Conservation (phyloP, 1,140 invertebrate species). For the Phymorhynchus buccinoides region DNA sequence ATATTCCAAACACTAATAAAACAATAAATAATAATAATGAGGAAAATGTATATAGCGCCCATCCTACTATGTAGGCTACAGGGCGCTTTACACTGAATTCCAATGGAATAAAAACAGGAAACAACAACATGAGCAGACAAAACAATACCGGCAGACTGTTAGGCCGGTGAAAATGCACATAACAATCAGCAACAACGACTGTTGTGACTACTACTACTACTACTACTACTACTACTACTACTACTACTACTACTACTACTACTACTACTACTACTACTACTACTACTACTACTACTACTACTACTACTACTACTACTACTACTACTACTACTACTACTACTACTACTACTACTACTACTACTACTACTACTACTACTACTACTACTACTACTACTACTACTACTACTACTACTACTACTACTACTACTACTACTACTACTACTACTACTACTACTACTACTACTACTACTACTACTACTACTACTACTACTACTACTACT, state of each 20-base stretch:
- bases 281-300: conserved; percentile 12
- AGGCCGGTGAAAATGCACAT: too few species aligned
- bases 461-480: neutral
- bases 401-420: conserved; percentile 17
- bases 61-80: too few species aligned
- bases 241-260: conserved; percentile 16
- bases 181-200: too few species aligned
- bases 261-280: conserved; percentile 12
- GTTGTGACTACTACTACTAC: too few species aligned
- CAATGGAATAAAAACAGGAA: too few species aligned
- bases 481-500: neutral
- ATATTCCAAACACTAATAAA: too few species aligned
- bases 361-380: conserved; percentile 1
- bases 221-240: conserved; percentile 17
- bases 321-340: conserved; percentile 16
- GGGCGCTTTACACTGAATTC: too few species aligned
- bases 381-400: conserved; percentile 15
- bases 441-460: neutral
- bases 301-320: conserved; percentile 13
- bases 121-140: neutral
- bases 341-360: conserved; percentile 17
- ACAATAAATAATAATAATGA: too few species aligned
- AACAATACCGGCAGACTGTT: too few species aligned
- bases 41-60: too few species aligned
- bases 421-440: conserved; percentile 15